Evolutionary conservation across 2,888 invertebrate genomes (phyloP), one percentile per base, ranked within the genome.

Genomic region (Choreutis nemorana): DNA sequence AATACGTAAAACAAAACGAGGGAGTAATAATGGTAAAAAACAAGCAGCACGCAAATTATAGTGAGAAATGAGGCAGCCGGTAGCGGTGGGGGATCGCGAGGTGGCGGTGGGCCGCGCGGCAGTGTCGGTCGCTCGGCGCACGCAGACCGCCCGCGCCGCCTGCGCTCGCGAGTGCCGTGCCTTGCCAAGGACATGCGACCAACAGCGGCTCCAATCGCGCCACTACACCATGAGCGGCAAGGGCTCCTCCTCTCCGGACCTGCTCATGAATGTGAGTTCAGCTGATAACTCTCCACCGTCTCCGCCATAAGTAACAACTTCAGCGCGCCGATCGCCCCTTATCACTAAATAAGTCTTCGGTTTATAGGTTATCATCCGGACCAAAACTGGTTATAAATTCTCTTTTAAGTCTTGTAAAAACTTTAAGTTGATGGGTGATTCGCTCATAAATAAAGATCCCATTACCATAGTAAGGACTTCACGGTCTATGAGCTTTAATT

Each of bases 21-120:
- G 77, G 71, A 73, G 77, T 77, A 77, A 77, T 78, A 75, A 79
- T 75, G 72, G 72, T 77, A 75, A 78, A 78, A 78, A 78, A 78
- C 75, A 72, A 77, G 64, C 71, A 71, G 49, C 75, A 78, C 78
- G 78, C 77, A 78, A 78, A 78, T 78, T 78, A 78, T 75, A 77
- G 77, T 78, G 79, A 75, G 78, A 78, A 78, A 77, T 73, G 73
- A 72, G 75, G 71, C 72, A 75, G 72, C 70, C 75, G 77, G 77
- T 77, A 77, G 78, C 75, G 78, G 75, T 72, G 78, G 75, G 77
- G 78, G 67, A 60, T 50, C 48, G 46, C 44, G 54, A 45, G 44
- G 55, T 50, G n/a, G 52, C 53, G 55, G 67, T 61, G 66, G 66
- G 70, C 60, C 48, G 40, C 52, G 59, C 71, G 71, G 68, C 71